phyloP scores from a whole-genome alignment of 1,140 invertebrate genomes.

The Lepidurus apus region DNA sequence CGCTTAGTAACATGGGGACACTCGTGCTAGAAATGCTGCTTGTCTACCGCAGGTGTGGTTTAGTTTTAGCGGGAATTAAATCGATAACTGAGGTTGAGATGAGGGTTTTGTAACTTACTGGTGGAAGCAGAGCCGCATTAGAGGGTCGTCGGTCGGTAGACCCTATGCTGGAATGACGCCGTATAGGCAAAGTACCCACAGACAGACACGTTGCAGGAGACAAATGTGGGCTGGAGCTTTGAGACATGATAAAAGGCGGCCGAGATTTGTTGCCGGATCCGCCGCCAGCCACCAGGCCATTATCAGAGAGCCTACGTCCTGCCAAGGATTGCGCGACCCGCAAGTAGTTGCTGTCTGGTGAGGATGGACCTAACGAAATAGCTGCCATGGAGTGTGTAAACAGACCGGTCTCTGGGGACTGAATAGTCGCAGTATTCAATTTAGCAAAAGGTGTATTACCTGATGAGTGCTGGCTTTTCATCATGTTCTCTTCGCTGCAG shows the following conservation, averaged over 20 bases:
- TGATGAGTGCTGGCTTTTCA: conserved; percentile 64
- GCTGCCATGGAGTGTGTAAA: conserved; percentile 67
- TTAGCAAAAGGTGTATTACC: conserved; percentile 37
- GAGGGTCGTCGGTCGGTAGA: conserved; percentile 78
- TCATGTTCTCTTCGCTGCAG: conserved; percentile 79
- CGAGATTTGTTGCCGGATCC: conserved; percentile 29
- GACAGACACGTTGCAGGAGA: conserved; percentile 67
- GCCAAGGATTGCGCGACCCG: conserved; percentile 70
- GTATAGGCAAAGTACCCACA: conserved; percentile 66
- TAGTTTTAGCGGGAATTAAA: background rate
- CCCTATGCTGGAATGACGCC: conserved; percentile 81
- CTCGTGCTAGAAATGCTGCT: conserved; percentile 31
- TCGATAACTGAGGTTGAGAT: conserved; percentile 33
- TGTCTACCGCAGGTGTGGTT: conserved; percentile 13
- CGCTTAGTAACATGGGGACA: conserved; percentile 26
- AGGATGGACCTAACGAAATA: conserved; percentile 58
- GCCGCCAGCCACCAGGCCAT: conserved; percentile 64
- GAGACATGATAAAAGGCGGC: conserved; percentile 78
- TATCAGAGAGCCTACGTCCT: conserved; percentile 79
- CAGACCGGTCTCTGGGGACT: conserved; percentile 49
- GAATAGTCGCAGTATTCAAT: background rate
- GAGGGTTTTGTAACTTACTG: conserved; percentile 42
- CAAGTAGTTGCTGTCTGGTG: conserved; percentile 78
- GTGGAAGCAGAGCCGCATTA: conserved; percentile 76
- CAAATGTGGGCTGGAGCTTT: conserved; percentile 69